Evolutionary conservation across 2,113 vertebrate species (phyloP).

Genomic region (Xenus cinereus): DNA sequence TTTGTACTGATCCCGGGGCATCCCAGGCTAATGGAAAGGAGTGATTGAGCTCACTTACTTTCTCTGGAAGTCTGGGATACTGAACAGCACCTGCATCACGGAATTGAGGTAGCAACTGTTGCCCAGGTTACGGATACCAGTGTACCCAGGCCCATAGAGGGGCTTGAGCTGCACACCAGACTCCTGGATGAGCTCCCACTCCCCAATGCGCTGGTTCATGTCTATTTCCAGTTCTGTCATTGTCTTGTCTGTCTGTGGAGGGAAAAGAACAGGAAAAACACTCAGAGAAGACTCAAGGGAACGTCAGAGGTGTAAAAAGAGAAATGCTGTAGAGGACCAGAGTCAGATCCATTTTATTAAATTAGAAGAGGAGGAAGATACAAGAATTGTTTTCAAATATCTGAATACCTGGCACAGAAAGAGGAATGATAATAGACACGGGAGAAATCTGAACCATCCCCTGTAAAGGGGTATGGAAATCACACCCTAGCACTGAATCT

Average conservation of each 20-base stretch:
- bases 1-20: background rate
- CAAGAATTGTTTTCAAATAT: background rate
- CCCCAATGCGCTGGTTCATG: conserved; percentile 96
- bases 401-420: background rate
- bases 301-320: background rate
- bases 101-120: conserved; percentile 99
- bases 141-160: conserved; percentile 90
- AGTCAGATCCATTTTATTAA: background rate
- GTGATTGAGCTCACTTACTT: conserved; percentile 82
- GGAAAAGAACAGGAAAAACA: background rate
- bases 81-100: conserved; percentile 99
- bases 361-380: background rate
- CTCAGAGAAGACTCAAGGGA: background rate
- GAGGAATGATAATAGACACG: background rate
- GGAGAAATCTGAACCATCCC: background rate
- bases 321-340: background rate
- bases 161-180: conserved; percentile 90
- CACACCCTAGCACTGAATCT: background rate
- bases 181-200: conserved; percentile 99
- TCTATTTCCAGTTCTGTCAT: conserved; percentile 99
- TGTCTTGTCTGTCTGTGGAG: conserved; percentile 90
- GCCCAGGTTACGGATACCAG: conserved; percentile 96
- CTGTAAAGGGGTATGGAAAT: background rate
- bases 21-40: background rate
- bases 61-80: conserved; percentile 95